Conservation (phyloP, 2,888 invertebrate species). For the Tillus elongatus region DNA sequence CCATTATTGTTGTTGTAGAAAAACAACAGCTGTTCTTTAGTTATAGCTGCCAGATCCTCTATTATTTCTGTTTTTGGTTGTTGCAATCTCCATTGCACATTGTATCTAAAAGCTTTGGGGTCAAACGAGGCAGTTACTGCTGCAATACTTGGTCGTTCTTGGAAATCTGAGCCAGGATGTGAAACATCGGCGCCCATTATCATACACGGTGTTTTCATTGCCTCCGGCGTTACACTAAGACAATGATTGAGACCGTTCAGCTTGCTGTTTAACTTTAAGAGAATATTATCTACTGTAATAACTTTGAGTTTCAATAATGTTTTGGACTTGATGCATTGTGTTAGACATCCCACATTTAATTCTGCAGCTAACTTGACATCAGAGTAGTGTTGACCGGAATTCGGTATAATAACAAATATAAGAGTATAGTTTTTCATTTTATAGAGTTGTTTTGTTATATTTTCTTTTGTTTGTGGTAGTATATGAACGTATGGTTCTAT, state of each 20-base stretch:
- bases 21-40: slow-evolving; percentile 50
- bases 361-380: slow-evolving; percentile 63
- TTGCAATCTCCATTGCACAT: slow-evolving; percentile 70
- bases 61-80: slow-evolving; percentile 67
- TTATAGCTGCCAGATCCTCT: slow-evolving; percentile 52
- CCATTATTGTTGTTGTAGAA: slow-evolving; percentile 46
- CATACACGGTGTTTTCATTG: slow-evolving; percentile 47
- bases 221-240: slow-evolving; percentile 19
- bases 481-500: no score
- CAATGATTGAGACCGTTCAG: slow-evolving; percentile 72
- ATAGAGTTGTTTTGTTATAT: slow-evolving; percentile 14
- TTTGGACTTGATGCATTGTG: slow-evolving; percentile 59
- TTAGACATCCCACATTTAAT: slow-evolving; percentile 56
- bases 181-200: slow-evolving; percentile 81
- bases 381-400: slow-evolving; percentile 35
- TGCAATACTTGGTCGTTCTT: slow-evolving; percentile 55
- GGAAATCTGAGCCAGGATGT: slow-evolving; percentile 75
- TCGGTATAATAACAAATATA: slow-evolving; percentile 54
- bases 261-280: slow-evolving; percentile 67
- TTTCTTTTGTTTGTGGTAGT: slow-evolving; percentile 15
- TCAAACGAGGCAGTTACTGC: slow-evolving; percentile 72
- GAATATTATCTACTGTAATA: slow-evolving; percentile 59
- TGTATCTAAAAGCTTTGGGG: slow-evolving; percentile 56
- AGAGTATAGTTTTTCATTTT: slow-evolving; percentile 39
- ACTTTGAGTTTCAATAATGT: slow-evolving; percentile 48